phyloP scores from a whole-genome alignment of 1,140 invertebrate genomes.

The Holcopasites calliopsidis region DNA sequence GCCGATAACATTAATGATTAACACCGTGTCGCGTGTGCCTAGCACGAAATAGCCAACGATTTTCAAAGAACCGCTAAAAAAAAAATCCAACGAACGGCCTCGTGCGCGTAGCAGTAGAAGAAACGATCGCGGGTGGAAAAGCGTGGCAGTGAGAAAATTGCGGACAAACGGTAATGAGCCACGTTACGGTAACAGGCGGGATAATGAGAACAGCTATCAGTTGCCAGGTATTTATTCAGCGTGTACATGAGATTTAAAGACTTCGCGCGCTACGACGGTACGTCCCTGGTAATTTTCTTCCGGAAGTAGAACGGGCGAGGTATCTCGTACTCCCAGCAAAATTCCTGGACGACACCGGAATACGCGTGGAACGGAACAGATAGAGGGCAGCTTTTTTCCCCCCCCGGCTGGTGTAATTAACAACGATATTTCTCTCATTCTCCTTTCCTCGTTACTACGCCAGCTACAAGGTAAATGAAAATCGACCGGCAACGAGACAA shows the following conservation, averaged over 20 bases:
- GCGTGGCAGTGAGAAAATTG: not conserved
- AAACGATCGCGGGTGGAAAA: not conserved
- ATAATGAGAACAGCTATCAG: slow-evolving; percentile 22
- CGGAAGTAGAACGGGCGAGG: not conserved
- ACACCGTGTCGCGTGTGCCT: too few species aligned
- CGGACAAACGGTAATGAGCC: slow-evolving; percentile 27
- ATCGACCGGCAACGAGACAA: not conserved
- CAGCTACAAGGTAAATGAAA: not conserved
- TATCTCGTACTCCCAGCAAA: not conserved
- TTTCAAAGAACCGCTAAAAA: too few species aligned
- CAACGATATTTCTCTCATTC: not conserved
- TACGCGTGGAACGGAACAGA: not conserved
- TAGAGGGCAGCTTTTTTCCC: not conserved
- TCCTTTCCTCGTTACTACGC: too few species aligned
- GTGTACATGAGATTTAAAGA: not conserved
- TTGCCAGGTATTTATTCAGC: slow-evolving; percentile 8
- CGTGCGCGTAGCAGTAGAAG: not conserved
- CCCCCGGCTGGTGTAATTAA: not conserved
- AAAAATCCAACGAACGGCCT: not conserved
- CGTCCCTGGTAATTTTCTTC: slow-evolving; percentile 22
- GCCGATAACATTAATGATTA: too few species aligned
- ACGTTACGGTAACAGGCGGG: slow-evolving; percentile 14
- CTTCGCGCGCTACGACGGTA: not conserved
- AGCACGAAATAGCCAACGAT: not conserved
- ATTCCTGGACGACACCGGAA: not conserved